Base-by-base conservation (phyloP, 2,797 vertebrate genomes). In the Rhyacichthys aspro region DNA sequence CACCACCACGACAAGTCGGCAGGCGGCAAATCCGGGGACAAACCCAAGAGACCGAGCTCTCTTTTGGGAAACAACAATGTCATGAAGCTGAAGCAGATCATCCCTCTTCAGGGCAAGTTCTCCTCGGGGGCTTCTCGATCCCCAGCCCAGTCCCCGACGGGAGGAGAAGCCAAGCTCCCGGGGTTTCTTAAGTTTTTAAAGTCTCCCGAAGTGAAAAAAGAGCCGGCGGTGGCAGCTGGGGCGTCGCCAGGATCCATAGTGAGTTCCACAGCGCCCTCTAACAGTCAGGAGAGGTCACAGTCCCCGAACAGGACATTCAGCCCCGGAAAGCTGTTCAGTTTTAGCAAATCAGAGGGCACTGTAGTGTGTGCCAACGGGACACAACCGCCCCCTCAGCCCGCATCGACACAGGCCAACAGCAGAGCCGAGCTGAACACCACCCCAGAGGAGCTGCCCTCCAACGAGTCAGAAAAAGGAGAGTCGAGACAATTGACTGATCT, bases 41-140 rank as follows among this genome's bases (percentile, higher is more conserved):
- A 97, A 39, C 95, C 94, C 55, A 96, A 95, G 72, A 89, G 96
- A 32, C 96, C 96, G 9, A 96, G 94, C 66, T 96, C 95, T 8
- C 92, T 97, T 19, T 84, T 97, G 87, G 94, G 95, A 5, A 95
- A 93, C 86, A 97, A 96, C 89, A 96, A 97, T 0, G 96, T 98
- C 74, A 88, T 97, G 92, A 96, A 96, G 87, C 90, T 97, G 2
- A 96, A 96, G 87, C 96, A 98, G 87, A 97, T 97, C 82, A 96
- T 97, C 82, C 96, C 96, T 0, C 82, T 97, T 7, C 96, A 98
- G 88, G 93, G 95, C 60, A 95, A 95, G 66, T 95, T 96, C 74
- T 90, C 95, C 47, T 94, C 95, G 0, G 72, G 93, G 42, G 43
- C 84, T 0, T 73, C 92, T 1, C 89, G 94, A 44, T 94, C 94